Conservation (phyloP, 2,113 vertebrate species). For the Ceyx margarethae region DNA sequence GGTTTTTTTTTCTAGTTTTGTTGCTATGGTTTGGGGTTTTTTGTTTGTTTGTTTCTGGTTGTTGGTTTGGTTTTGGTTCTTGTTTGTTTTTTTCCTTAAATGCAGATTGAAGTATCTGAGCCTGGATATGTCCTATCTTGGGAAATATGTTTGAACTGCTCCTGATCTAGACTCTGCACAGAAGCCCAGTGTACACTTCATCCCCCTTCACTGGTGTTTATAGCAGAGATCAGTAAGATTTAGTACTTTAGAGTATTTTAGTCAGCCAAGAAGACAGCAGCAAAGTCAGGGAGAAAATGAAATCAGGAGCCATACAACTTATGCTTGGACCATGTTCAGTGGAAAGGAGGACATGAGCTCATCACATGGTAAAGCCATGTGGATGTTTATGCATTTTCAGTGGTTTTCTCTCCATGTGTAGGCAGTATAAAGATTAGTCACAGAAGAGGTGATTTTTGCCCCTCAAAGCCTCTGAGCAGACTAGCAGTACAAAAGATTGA, state of each 20-base stretch:
- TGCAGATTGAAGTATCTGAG: background rate
- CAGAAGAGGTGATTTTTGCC: constrained; percentile 8
- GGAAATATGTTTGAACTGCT: background rate
- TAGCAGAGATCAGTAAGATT: background rate
- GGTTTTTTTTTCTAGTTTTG: too few species aligned
- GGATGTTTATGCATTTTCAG: constrained; percentile 19
- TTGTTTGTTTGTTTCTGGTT: too few species aligned
- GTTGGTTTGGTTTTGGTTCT: too few species aligned
- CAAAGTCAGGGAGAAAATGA: background rate
- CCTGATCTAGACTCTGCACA: background rate
- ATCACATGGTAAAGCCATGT: background rate
- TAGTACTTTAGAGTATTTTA: background rate
- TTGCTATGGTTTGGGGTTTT: background rate
- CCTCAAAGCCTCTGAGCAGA: constrained; percentile 25
- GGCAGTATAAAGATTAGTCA: background rate
- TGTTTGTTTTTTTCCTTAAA: background rate
- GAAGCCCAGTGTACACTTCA: background rate
- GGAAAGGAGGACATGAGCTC: background rate
- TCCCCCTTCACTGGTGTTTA: background rate
- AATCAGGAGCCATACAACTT: background rate
- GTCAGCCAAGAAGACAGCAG: background rate
- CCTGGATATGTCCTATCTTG: background rate
- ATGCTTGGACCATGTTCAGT: background rate
- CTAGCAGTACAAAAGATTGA: background rate
- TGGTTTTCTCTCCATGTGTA: background rate